Conservation (phyloP, 2,797 vertebrate species). For the Spinibarbus caldwelli region DNA sequence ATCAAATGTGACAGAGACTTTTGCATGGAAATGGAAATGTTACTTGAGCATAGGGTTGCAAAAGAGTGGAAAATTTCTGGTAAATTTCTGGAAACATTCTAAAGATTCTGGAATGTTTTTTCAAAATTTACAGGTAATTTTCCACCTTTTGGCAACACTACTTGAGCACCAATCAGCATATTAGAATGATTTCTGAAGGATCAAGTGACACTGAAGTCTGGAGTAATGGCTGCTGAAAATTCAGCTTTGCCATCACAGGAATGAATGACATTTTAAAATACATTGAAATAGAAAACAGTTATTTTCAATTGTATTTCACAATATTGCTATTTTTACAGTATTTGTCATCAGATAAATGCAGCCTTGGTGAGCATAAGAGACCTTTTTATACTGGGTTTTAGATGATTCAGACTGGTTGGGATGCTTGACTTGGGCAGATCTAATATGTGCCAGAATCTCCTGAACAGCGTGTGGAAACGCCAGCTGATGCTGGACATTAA, state of each 20-base stretch:
- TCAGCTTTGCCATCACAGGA: background rate
- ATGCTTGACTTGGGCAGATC: background rate
- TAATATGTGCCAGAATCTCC: background rate
- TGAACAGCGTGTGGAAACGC: background rate
- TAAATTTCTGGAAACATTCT: too few relatives aligned
- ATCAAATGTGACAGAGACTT: background rate
- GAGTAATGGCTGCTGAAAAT: too few relatives aligned
- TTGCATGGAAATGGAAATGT: background rate
- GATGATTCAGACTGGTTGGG: background rate
- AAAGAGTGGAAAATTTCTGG: background rate
- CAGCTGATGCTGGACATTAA: conserved; percentile 8
- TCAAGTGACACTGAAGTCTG: background rate
- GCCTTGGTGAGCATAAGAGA: background rate
- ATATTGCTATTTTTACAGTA: background rate
- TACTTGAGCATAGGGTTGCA: background rate
- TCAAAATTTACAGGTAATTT: background rate
- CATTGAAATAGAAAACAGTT: background rate
- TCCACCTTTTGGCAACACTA: background rate
- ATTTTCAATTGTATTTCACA: background rate
- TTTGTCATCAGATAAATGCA: background rate
- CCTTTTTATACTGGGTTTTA: background rate
- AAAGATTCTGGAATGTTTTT: too few relatives aligned
- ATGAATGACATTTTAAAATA: background rate
- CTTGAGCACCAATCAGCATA: background rate
- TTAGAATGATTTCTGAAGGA: background rate